A percentile compares a stretch with the other conserved stretches of the same genome.
Conservation (phyloP, 37 sponge, comb jelly and placozoan species). For the Amphimedon queenslandica region DNA sequence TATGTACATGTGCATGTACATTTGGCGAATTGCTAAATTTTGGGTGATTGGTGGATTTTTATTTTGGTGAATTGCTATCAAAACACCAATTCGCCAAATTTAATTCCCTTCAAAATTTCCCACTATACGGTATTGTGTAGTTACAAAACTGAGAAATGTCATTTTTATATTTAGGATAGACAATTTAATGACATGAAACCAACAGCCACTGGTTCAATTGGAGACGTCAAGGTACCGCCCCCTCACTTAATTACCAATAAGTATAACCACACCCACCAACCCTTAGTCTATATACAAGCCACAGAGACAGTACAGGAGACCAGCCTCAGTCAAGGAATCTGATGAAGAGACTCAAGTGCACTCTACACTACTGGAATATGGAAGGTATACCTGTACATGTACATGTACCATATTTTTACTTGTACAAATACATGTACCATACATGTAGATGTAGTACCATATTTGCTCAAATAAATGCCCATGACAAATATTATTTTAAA, state of each 20-base stretch:
- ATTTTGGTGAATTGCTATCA: no score
- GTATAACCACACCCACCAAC: no score
- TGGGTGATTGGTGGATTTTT: no score
- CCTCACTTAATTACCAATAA: neutral
- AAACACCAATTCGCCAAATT: no score
- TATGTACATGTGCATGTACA: no score
- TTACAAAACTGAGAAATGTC: no score
- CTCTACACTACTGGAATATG: slow-evolving; percentile 87
- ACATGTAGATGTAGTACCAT: neutral
- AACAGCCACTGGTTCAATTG: slow-evolving; percentile 32
- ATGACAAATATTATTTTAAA: no score
- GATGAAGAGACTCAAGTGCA: slow-evolving; percentile 78
- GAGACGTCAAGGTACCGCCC: slow-evolving; percentile 43
- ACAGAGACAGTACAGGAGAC: slow-evolving; percentile 64
- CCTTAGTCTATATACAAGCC: slow-evolving; percentile 70
- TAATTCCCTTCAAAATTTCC: no score
- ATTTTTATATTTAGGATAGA: slow-evolving; percentile 62
- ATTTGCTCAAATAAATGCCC: no score
- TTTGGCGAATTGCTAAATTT: no score
- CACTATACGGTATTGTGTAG: no score
- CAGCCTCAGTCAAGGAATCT: neutral
- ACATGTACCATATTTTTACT: neutral
- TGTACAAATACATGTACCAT: slow-evolving; percentile 1
- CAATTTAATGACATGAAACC: slow-evolving; percentile 49
- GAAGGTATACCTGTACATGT: slow-evolving; percentile 31